Percentiles rank a stretch among this genome's conserved stretches.
phyloP scores from a whole-genome alignment of 2,888 invertebrate genomes.

The Phyto melanocephala region DNA sequence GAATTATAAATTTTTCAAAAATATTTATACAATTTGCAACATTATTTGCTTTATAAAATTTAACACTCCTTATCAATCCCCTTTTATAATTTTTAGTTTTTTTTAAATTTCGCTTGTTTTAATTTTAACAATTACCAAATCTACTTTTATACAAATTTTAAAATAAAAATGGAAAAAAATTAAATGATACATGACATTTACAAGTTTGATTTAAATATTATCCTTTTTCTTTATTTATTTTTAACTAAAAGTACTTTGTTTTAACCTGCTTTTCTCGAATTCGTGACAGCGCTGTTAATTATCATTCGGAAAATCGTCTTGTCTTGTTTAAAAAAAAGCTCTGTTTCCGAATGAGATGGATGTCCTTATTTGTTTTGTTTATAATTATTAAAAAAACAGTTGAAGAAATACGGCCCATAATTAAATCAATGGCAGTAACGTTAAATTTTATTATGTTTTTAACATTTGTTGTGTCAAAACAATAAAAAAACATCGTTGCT shows the following conservation, averaged over 20 bases:
- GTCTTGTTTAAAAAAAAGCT: too few relatives aligned
- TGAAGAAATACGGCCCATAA: too few relatives aligned
- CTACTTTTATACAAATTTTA: conserved; percentile 3
- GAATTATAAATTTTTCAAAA: conserved; percentile 45
- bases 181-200: conserved; percentile 48
- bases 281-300: too few relatives aligned
- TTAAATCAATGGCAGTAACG: too few relatives aligned
- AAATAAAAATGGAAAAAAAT: neutral
- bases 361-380: too few relatives aligned
- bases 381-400: too few relatives aligned
- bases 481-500: too few relatives aligned
- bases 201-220: conserved; percentile 13
- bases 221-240: neutral
- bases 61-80: neutral
- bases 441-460: too few relatives aligned
- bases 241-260: conserved; percentile 31
- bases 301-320: too few relatives aligned
- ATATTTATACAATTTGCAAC: conserved; percentile 26
- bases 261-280: too few relatives aligned
- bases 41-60: conserved; percentile 45
- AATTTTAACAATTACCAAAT: conserved; percentile 1
- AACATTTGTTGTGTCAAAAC: too few relatives aligned
- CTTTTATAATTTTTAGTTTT: conserved; percentile 14
- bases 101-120: conserved; percentile 32
- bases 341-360: too few relatives aligned